phyloP scores from a whole-genome alignment of 2,888 invertebrate species.

The Fabriciana adippe region DNA sequence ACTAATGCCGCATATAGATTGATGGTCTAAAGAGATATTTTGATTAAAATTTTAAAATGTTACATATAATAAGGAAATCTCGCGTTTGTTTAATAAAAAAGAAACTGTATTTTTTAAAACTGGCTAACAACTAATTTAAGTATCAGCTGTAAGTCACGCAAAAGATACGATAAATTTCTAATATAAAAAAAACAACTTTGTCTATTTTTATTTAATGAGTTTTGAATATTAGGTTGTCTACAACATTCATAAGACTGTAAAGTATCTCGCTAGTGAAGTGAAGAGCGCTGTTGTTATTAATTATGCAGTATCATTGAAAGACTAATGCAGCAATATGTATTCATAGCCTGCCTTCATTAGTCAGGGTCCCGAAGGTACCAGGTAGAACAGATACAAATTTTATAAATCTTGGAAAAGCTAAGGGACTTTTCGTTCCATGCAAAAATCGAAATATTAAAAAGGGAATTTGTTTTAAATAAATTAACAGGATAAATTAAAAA shows the following conservation, averaged over 20 bases:
- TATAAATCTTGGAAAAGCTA: constrained; percentile 42
- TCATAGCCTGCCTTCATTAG: constrained; percentile 69
- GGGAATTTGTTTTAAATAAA: too few species aligned
- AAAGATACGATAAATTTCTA: background rate
- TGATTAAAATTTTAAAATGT: too few species aligned
- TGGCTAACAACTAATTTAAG: too few species aligned
- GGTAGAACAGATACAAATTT: constrained; percentile 54
- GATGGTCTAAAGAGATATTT: too few species aligned
- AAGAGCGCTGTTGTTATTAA: constrained; percentile 61
- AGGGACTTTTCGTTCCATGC: constrained; percentile 12
- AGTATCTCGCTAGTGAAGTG: constrained; percentile 48
- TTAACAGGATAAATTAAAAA: too few species aligned
- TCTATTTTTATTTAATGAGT: background rate
- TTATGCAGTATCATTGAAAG: constrained; percentile 61
- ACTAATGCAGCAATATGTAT: constrained; percentile 72
- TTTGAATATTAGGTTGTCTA: background rate
- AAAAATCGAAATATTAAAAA: background rate
- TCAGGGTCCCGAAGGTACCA: constrained; percentile 46
- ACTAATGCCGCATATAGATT: too few species aligned
- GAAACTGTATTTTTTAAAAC: too few species aligned
- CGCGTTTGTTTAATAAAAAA: too few species aligned
- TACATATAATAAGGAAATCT: too few species aligned
- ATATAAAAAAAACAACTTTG: background rate
- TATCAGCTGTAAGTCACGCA: too few species aligned
- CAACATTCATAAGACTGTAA: constrained; percentile 18